Evolutionary conservation across 2,113 vertebrate species (phyloP).

Genomic region (Ictalurus furcatus): DNA sequence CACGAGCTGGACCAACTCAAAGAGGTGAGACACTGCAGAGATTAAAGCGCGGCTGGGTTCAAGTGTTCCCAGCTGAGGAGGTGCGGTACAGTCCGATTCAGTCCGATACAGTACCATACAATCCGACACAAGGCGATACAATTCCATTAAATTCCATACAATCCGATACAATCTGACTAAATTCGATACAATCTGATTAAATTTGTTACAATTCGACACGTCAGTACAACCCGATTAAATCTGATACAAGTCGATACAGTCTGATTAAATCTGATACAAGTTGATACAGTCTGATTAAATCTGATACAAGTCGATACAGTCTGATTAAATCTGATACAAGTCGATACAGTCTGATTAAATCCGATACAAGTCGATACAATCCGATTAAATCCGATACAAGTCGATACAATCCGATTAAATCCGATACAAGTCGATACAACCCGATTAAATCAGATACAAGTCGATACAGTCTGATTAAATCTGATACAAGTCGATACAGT

Average conservation of each 20-base stretch:
- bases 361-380: neutral
- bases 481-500: neutral
- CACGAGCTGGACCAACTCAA: slow-evolving; percentile 91
- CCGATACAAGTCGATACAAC: neutral
- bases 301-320: neutral
- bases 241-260: neutral
- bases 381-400: neutral
- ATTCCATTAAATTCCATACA: neutral
- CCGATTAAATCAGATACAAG: neutral
- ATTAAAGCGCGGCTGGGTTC: neutral
- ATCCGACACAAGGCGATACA: neutral
- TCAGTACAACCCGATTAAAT: neutral
- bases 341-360: neutral
- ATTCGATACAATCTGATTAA: neutral
- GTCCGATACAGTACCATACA: neutral
- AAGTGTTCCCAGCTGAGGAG: neutral
- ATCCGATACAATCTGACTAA: neutral
- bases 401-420: neutral
- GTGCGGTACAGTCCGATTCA: neutral
- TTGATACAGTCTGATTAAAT: neutral
- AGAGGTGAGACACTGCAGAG: slow-evolving; percentile 77
- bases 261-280: no score
- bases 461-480: no score
- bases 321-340: neutral
- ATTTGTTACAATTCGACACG: neutral